A percentile compares a stretch with the other conserved stretches of the same genome.
Evolutionary conservation across 2,113 vertebrate genomes (phyloP).

Genomic region (Prietella phreatophila): DNA sequence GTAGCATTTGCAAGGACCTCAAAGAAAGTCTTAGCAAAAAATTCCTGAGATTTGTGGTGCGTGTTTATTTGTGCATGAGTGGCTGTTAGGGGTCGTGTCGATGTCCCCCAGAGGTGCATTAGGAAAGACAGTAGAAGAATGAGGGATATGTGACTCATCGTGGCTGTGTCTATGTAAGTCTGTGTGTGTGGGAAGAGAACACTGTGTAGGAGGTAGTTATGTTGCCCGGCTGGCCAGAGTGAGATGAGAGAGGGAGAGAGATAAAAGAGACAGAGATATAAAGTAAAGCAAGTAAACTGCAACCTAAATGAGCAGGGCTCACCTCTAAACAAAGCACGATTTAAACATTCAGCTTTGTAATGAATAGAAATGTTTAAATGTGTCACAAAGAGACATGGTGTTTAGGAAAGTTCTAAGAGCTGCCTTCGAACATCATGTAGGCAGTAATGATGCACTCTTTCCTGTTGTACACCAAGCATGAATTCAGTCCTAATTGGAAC

Average conservation of each 20-base stretch:
- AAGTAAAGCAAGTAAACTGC: slow-evolving; percentile 45
- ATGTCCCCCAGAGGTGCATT: slow-evolving; percentile 64
- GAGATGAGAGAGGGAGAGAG: slow-evolving; percentile 43
- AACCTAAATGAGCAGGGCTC: slow-evolving; percentile 23
- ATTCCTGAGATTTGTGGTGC: not conserved
- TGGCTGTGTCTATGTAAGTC: slow-evolving; percentile 56
- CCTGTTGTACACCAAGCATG: slow-evolving; percentile 9
- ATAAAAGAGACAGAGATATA: slow-evolving; percentile 8
- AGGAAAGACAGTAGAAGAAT: slow-evolving; percentile 73
- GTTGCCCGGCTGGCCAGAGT: slow-evolving; percentile 54
- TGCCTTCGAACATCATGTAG: slow-evolving; percentile 31
- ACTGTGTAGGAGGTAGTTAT: slow-evolving; percentile 54
- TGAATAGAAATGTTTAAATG: slow-evolving; percentile 46
- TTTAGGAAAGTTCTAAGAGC: slow-evolving; percentile 31
- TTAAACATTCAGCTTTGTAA: slow-evolving; percentile 49
- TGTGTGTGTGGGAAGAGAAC: slow-evolving; percentile 57
- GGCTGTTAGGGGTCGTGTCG: slow-evolving; percentile 53
- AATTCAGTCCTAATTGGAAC: slow-evolving; percentile 26
- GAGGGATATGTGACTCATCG: slow-evolving; percentile 74
- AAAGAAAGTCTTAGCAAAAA: slow-evolving; percentile 23
- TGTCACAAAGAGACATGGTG: slow-evolving; percentile 47
- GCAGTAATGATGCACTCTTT: slow-evolving; percentile 23
- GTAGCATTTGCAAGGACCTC: not conserved
- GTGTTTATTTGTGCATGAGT: slow-evolving; percentile 40
- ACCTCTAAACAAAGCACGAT: slow-evolving; percentile 38